A percentile compares a stretch with the other conserved stretches of the same genome.
Evolutionary conservation across 2,797 vertebrate species (phyloP).

Genomic region (Crocidura indochinensis): DNA sequence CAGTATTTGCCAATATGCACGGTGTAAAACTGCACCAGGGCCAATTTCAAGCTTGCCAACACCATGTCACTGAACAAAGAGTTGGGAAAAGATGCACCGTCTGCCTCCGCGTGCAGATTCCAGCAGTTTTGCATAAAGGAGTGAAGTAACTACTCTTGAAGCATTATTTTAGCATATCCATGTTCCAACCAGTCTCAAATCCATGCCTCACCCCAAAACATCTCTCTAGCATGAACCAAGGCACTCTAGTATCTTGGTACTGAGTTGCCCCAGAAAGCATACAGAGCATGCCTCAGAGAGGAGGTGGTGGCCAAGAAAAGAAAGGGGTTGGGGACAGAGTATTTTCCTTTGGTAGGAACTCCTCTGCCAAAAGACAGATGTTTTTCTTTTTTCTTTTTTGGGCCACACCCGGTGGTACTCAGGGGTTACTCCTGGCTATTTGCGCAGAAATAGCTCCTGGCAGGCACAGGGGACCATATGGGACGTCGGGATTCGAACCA

Average conservation of each 20-base stretch:
- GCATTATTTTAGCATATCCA: background rate
- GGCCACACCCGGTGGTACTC: no score
- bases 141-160: background rate
- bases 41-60: background rate
- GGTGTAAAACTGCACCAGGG: background rate
- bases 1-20: background rate
- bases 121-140: background rate
- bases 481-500: no score
- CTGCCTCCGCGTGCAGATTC: background rate
- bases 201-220: background rate
- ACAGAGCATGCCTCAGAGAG: background rate
- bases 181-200: background rate
- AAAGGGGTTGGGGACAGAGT: background rate
- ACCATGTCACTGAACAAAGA: background rate
- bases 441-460: no score
- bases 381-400: no score
- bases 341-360: background rate
- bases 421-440: no score
- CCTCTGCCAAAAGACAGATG: no score
- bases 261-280: background rate
- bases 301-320: background rate
- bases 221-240: background rate
- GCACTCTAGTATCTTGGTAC: background rate
- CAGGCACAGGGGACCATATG: no score
- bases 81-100: background rate